phyloP scores from a whole-genome alignment of 1,140 invertebrate species.

The Temnothorax curvispinosus region DNA sequence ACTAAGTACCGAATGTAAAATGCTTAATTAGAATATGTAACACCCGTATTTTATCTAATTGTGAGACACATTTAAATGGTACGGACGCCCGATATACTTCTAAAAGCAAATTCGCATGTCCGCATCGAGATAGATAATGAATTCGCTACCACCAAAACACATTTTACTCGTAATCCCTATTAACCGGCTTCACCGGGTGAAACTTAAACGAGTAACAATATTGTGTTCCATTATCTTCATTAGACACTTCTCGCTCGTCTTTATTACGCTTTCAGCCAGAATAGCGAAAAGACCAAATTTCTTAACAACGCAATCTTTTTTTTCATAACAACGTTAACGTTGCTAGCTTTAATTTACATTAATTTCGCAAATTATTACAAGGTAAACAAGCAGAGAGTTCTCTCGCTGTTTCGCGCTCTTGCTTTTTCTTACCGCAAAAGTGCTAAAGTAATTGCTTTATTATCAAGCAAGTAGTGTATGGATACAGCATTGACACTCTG shows the following conservation, averaged over 20 bases:
- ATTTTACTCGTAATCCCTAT: conserved; percentile 1
- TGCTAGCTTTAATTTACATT: conserved; percentile 39
- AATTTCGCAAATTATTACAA: conserved; percentile 49
- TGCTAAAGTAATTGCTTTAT: not conserved
- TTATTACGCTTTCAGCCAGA: conserved; percentile 16
- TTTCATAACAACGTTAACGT: not conserved
- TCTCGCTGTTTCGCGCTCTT: conserved; percentile 10
- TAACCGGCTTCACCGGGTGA: not conserved
- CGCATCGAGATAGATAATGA: not conserved
- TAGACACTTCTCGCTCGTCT: not conserved
- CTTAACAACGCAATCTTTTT: conserved; percentile 1
- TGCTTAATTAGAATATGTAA: not conserved
- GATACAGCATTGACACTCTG: not conserved
- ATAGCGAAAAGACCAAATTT: conserved; percentile 26
- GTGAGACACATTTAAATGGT: not conserved
- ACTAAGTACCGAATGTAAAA: not conserved
- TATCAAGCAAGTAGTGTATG: not conserved
- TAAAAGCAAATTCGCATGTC: not conserved
- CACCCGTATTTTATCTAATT: not conserved
- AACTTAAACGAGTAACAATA: conserved; percentile 25
- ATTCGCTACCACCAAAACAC: not conserved
- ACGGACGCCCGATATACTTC: conserved; percentile 10
- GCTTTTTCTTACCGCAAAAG: too few relatives aligned
- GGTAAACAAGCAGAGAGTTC: conserved; percentile 6
- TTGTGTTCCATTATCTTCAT: not conserved